Base-by-base conservation (phyloP, 2,797 vertebrate species). In the Dendrocincla fuliginosa region DNA sequence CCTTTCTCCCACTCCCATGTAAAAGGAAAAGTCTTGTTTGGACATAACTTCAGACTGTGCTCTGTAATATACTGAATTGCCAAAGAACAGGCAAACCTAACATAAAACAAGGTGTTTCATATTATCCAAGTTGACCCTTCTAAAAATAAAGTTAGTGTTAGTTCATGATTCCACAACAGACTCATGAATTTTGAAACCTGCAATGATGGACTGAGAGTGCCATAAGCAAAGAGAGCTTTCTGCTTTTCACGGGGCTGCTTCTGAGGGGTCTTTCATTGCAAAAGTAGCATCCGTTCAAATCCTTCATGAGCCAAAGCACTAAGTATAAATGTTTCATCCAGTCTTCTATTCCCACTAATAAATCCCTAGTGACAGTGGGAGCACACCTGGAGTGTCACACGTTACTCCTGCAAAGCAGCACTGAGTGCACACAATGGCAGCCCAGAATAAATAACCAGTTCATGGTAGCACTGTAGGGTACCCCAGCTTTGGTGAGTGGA, bases 131-230 rank as follows among this genome's bases (percentile, higher is more conserved):
- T 8, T 33, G 56, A 77, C 11, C 10, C 16, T 67, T 83, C 39
- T 85, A 50, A 77, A 94, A 78, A 75, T 6, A 63, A 57, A 61
- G 35, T 50, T 42, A 47, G 6, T n/a, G 3, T 60, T 47, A 57
- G 7, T 18, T 84, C 35, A 6, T 61, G 77, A 83, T 47, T 60
- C 37, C 25, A 57, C 27, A 33, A 10, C 13, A 46, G 52, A 55
- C 57, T 80, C 42, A 60, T 23, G 39, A n/a, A 11, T 32, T 69
- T 87, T 85, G 39, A 92, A 57, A 73, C 56, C n/a, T 76, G 24
- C 39, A 76, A 44, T 0, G 5, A 53, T 2, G n/a, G 35, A 57
- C n/a, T 57, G n/a, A n/a, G 17, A 8, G 30, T 5, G 8, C 18
- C 33, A n/a, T 9, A 61, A 60, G 25, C 20, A 67, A 76, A 73